Evolutionary conservation across 2,888 invertebrate genomes (phyloP).

Genomic region (Trichopria drosophilae): DNA sequence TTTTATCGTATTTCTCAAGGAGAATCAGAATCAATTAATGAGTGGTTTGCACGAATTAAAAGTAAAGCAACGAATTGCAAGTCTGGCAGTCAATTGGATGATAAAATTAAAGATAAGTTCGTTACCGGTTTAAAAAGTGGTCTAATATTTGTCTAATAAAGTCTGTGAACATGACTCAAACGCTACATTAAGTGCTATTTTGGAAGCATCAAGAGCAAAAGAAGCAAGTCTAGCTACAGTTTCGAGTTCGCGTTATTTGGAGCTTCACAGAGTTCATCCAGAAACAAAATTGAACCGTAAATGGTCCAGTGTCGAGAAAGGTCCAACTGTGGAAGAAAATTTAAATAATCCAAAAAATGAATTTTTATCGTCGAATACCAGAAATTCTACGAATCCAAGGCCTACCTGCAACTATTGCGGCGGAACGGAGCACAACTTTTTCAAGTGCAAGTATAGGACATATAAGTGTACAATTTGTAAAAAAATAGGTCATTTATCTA

Average conservation of each 20-base stretch:
- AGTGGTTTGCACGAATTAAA: constrained; percentile 45
- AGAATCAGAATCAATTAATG: constrained; percentile 29
- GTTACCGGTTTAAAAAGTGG: constrained; percentile 32
- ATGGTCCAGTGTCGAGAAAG: too few species aligned
- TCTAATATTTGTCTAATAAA: constrained; percentile 23
- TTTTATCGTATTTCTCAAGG: constrained; percentile 39
- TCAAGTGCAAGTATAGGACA: constrained; percentile 19
- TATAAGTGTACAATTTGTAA: constrained; percentile 21
- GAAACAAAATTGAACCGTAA: too few species aligned
- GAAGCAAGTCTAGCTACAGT: too few species aligned
- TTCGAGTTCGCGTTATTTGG: too few species aligned
- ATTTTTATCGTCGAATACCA: too few species aligned
- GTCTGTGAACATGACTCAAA: constrained; percentile 30
- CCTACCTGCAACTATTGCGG: constrained; percentile 27
- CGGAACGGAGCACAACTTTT: constrained; percentile 17
- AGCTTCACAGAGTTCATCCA: too few species aligned
- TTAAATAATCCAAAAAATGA: too few species aligned
- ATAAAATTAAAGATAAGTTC: constrained; percentile 42
- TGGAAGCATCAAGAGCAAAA: constrained; percentile 28
- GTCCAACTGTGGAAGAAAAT: too few species aligned
- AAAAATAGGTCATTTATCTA: constrained; percentile 17
- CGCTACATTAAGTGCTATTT: constrained; percentile 12
- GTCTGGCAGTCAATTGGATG: constrained; percentile 33
- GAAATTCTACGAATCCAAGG: too few species aligned
- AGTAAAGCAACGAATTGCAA: constrained; percentile 33